These are phyloP conservation scores for Polyploca ridens DNA, from an alignment of 2,888 invertebrate genomes.

Conservation along the genomic window DNA sequence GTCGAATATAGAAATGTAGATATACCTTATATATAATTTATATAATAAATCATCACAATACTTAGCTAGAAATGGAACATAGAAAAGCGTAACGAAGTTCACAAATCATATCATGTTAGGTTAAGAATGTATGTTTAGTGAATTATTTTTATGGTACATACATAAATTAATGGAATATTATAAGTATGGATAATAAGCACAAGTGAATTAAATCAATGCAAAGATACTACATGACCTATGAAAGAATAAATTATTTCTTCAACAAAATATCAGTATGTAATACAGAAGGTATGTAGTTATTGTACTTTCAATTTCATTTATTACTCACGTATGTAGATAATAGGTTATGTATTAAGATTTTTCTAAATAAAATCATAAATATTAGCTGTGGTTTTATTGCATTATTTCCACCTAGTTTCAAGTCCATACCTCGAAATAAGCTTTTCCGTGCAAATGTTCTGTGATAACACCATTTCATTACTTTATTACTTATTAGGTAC, in stretches of 20 bases:
- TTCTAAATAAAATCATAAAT: slow-evolving; percentile 34
- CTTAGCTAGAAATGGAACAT: slow-evolving; percentile 1
- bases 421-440: too few relatives aligned
- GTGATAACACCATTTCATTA: too few relatives aligned
- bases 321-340: slow-evolving; percentile 36
- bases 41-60: neutral
- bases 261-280: neutral
- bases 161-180: slow-evolving; percentile 36
- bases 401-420: too few relatives aligned
- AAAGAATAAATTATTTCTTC: slow-evolving; percentile 14
- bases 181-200: slow-evolving; percentile 41
- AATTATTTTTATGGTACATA: slow-evolving; percentile 46
- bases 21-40: neutral
- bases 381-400: slow-evolving; percentile 17
- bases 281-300: neutral
- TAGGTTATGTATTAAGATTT: slow-evolving; percentile 33
- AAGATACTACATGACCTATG: slow-evolving; percentile 23
- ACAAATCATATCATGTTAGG: slow-evolving; percentile 74
- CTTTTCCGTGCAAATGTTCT: too few relatives aligned
- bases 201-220: slow-evolving; percentile 17
- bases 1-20: neutral
- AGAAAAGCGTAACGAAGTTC: slow-evolving; percentile 41
- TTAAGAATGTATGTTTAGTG: slow-evolving; percentile 52
- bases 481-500: too few relatives aligned
- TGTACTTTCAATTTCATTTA: slow-evolving; percentile 24